These are phyloP conservation scores for Byasa hedistus DNA, from an alignment of 2,888 invertebrate species.

Conservation along the genomic window DNA sequence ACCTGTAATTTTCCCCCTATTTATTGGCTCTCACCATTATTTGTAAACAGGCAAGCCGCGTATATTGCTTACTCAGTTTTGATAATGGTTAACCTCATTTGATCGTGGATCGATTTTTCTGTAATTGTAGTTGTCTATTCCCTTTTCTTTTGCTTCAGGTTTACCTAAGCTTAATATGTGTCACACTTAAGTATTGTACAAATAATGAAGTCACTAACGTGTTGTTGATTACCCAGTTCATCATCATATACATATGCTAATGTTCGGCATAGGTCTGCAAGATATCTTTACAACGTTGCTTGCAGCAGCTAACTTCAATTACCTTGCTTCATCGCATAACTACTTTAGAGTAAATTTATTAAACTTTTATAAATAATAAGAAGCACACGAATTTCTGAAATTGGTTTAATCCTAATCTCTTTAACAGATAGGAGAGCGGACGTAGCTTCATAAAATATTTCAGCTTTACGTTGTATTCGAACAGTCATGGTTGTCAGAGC, in stretches of 20 bases:
- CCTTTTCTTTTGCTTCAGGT: not conserved
- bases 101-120: constrained; percentile 19
- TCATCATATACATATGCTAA: too few species aligned
- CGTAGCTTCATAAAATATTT: constrained; percentile 1
- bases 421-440: not conserved
- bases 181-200: not conserved
- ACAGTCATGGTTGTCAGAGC: too few species aligned
- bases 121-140: not conserved
- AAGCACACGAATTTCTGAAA: not conserved
- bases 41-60: constrained; percentile 36
- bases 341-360: too few species aligned
- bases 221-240: too few species aligned
- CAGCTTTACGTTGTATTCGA: not conserved
- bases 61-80: constrained; percentile 28
- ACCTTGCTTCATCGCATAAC: too few species aligned
- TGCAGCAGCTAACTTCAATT: too few species aligned
- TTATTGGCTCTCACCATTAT: constrained; percentile 41
- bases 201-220: too few species aligned
- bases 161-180: not conserved
- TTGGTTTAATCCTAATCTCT: not conserved
- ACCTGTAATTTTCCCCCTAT: constrained; percentile 47
- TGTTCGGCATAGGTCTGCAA: too few species aligned
- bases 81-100: constrained; percentile 25
- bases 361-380: too few species aligned
- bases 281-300: too few species aligned